Percentiles rank a stretch among this genome's conserved stretches.
phyloP scores from a whole-genome alignment of 2,888 invertebrate species.

The Leistus spinibarbis region DNA sequence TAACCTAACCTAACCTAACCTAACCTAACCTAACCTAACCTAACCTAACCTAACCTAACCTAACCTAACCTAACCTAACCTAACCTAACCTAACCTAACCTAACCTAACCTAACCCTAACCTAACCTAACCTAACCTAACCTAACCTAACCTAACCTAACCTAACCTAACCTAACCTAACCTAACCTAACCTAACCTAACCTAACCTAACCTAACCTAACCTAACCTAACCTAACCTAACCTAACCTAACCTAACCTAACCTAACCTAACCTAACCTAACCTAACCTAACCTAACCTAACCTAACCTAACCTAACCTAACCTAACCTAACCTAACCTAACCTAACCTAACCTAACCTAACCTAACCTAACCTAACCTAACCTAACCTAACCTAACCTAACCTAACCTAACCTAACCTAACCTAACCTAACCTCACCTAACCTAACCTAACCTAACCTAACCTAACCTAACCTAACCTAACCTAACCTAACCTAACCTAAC shows the following conservation, averaged over 20 bases:
- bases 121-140: constrained; percentile 41
- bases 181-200: constrained; percentile 40
- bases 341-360: constrained; percentile 43
- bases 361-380: constrained; percentile 42
- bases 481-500: background rate
- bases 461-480: background rate
- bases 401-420: constrained; percentile 27
- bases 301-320: constrained; percentile 9
- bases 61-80: constrained; percentile 44
- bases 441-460: constrained; percentile 9
- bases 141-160: constrained; percentile 39
- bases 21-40: constrained; percentile 44
- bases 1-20: constrained; percentile 44
- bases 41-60: constrained; percentile 45
- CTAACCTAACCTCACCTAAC: constrained; percentile 6
- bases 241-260: constrained; percentile 42
- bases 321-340: constrained; percentile 41
- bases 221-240: constrained; percentile 41
- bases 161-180: constrained; percentile 42
- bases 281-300: constrained; percentile 39
- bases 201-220: constrained; percentile 42
- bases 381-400: constrained; percentile 40
- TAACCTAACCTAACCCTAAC: constrained; percentile 41
- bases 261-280: constrained; percentile 41
- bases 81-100: constrained; percentile 43